phyloP scores from a whole-genome alignment of 1,140 invertebrate genomes.

The Bradysia coprophila region DNA sequence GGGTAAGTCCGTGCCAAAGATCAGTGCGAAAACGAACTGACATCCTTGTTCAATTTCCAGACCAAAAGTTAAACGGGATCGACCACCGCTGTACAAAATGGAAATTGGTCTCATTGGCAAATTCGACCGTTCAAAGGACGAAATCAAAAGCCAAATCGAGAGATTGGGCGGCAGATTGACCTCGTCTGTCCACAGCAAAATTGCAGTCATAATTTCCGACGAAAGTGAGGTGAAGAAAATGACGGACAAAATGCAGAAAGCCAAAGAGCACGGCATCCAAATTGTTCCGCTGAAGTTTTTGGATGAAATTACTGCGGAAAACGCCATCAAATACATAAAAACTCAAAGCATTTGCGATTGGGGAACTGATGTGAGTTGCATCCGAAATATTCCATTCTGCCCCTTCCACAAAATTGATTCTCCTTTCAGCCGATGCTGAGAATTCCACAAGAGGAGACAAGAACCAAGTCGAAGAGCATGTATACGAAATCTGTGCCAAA shows the following conservation, averaged over 20 bases:
- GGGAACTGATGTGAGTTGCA: constrained; percentile 43
- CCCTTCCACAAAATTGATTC: too few species aligned
- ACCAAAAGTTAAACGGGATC: constrained; percentile 33
- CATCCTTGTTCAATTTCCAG: constrained; percentile 16
- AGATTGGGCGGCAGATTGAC: constrained; percentile 57
- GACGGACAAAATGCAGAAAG: constrained; percentile 41
- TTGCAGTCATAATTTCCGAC: constrained; percentile 60
- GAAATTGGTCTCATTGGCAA: constrained; percentile 58
- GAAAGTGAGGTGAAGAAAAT: constrained; percentile 49
- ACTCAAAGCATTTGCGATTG: constrained; percentile 60
- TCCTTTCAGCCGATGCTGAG: constrained; percentile 30
- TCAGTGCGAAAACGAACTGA: constrained; percentile 15
- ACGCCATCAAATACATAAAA: constrained; percentile 40
- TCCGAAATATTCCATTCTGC: constrained; percentile 2
- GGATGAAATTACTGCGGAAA: constrained; percentile 36
- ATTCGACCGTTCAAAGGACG: constrained; percentile 33
- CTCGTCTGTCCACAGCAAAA: constrained; percentile 39
- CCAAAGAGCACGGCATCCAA: constrained; percentile 50
- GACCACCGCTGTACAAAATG: constrained; percentile 55
- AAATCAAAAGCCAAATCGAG: constrained; percentile 45
- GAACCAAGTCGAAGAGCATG: constrained; percentile 39
- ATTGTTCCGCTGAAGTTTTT: constrained; percentile 67
- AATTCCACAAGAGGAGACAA: constrained; percentile 33
- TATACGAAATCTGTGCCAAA: constrained; percentile 43
- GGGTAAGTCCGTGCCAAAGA: constrained; percentile 19